Conservation (phyloP, 2,888 invertebrate species). For the Mesorhabditis spiculigera region DNA sequence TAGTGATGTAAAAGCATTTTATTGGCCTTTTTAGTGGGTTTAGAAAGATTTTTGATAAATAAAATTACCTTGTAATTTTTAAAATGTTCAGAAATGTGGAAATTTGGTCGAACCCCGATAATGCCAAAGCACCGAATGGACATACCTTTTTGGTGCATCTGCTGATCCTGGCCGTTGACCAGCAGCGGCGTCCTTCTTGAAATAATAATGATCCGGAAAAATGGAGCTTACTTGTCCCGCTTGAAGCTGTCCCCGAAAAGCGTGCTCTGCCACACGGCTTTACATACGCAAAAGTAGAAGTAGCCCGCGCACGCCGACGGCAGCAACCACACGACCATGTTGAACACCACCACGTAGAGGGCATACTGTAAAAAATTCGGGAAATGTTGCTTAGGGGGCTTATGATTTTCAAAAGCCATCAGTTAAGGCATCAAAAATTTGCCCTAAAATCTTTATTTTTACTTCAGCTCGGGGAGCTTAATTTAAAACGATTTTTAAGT, state of each 20-base stretch:
- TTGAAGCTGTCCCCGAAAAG: conserved; percentile 14
- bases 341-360: conserved; percentile 58
- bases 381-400: neutral
- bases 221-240: neutral
- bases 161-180: neutral
- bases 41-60: no score
- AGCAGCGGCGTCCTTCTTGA: neutral
- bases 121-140: no score
- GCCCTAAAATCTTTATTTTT: no score
- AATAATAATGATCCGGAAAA: neutral
- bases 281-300: conserved; percentile 61
- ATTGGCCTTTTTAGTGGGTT: no score
- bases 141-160: neutral
- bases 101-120: no score
- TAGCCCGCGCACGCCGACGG: conserved; percentile 61
- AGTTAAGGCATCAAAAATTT: no score
- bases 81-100: no score
- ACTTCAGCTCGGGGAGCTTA: no score
- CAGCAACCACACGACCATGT: conserved; percentile 61
- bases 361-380: conserved; percentile 34
- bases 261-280: conserved; percentile 49
- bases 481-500: no score
- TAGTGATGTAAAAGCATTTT: no score
- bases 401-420: neutral
- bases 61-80: no score